Evolutionary conservation across 2,113 vertebrate species (phyloP), one percentile per base, ranked within the genome.

Genomic region (Dicrurus megarhynchus): DNA sequence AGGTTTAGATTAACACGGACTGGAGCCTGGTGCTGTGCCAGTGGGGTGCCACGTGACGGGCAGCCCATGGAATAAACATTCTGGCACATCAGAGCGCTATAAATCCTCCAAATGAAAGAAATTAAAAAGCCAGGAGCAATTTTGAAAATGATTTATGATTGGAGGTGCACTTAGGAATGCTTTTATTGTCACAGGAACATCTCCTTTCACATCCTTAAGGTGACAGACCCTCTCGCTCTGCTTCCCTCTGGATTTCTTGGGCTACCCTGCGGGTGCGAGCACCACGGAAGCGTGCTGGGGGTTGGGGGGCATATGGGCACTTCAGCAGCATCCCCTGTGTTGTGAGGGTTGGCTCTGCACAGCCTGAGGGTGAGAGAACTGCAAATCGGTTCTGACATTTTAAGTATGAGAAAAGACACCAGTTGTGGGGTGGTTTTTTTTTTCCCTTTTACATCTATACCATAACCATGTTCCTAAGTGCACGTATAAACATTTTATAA

Each of bases 91-190:
- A 56, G 87, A 39, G 16, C 6, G 3, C 84, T 59, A 42, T 67
- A 91, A 89, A 91, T 94, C 91, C 93, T 96, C 79, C 93, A 91
- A 97, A 97, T 95, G 96, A 97, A 97, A 96, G 90, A 93, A 97
- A 97, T 96, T 96, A 97, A 97, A 97, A 97, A 98, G 92, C 94
- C 17, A n/a, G 71, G 55, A 93, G 97, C 84, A 68, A 95, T 96
- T 93, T 24, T 68, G 73, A 93, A 92, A 95, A 96, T 92, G 76
- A 97, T 97, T 97, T 97, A 95, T 93, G 97, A 87, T 94, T 93
- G 89, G 74, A 83, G 93, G 93, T 92, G 97, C 94, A 84, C 95
- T 97, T 96, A 91, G 88, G 89, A 88, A 87, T 82, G 89, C 79
- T 97, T 97, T 97, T 96, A 97, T 96, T 97, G 97, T 90, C 92